phyloP scores from a whole-genome alignment of 1,140 invertebrate species.

The Akabosia matsudoensis region DNA sequence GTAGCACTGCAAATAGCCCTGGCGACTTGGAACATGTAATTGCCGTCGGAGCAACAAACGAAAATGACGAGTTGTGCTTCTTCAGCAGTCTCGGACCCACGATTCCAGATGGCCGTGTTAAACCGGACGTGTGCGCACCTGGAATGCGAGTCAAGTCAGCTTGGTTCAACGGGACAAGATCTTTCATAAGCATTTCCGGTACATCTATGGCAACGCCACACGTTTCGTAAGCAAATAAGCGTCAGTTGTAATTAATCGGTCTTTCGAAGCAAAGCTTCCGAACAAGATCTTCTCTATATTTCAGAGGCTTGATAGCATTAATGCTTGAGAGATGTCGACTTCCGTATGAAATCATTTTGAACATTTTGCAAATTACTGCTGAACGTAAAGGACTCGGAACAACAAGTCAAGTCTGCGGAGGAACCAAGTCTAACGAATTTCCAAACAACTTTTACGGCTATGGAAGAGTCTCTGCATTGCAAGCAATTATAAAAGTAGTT shows the following conservation, averaged over 20 bases:
- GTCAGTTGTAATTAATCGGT: neutral
- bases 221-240: neutral
- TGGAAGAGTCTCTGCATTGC: neutral
- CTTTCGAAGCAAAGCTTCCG: neutral
- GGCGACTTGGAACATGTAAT: neutral
- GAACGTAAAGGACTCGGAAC: neutral
- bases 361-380: neutral
- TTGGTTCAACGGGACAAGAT: neutral
- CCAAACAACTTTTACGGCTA: neutral
- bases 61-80: neutral
- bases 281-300: neutral
- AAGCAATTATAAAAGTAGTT: neutral
- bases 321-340: neutral
- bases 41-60: neutral
- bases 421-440: neutral
- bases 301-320: neutral
- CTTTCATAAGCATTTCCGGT: neutral
- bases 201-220: constrained; percentile 5
- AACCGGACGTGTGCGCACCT: neutral
- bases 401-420: neutral
- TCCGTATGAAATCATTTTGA: neutral
- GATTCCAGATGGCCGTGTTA: neutral
- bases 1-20: neutral
- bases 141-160: neutral
- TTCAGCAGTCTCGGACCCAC: neutral